phyloP scores from a whole-genome alignment of 2,888 invertebrate species.

The Volucella inflata region DNA sequence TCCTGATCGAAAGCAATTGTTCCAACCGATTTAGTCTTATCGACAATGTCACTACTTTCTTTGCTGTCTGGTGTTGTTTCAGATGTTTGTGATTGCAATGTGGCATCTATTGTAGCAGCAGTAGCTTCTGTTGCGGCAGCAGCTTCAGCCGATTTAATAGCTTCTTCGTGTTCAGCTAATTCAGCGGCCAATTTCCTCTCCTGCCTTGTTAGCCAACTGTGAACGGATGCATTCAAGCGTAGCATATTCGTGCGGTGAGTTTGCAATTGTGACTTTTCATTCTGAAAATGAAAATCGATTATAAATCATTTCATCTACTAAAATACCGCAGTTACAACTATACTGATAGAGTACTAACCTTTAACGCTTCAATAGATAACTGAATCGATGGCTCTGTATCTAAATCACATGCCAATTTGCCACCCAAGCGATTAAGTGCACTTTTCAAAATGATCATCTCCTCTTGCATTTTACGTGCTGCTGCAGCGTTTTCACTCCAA shows the following conservation, averaged over 20 bases:
- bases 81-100: conserved; percentile 30
- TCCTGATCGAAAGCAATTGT: conserved; percentile 71
- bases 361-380: conserved; percentile 82
- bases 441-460: conserved; percentile 83
- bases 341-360: conserved; percentile 78
- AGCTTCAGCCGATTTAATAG: conserved; percentile 67
- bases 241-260: conserved; percentile 84
- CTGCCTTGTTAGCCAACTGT: conserved; percentile 84
- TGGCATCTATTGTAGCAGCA: conserved; percentile 58
- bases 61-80: conserved; percentile 49
- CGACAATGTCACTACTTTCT: conserved; percentile 77
- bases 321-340: background rate
- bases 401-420: conserved; percentile 81
- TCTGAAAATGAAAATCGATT: conserved; percentile 78
- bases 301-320: conserved; percentile 1
- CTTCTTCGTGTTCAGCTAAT: conserved; percentile 79
- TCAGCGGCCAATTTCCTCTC: conserved; percentile 82
- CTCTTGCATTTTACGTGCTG: conserved; percentile 83
- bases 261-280: conserved; percentile 82
- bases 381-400: conserved; percentile 84
- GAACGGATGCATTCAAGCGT: conserved; percentile 84
- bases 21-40: conserved; percentile 60
- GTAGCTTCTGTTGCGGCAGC: conserved; percentile 22
- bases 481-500: conserved; percentile 84
- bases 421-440: conserved; percentile 82